phyloP scores from a whole-genome alignment of 2,888 invertebrate genomes.

The Andricus quercusramuli region DNA sequence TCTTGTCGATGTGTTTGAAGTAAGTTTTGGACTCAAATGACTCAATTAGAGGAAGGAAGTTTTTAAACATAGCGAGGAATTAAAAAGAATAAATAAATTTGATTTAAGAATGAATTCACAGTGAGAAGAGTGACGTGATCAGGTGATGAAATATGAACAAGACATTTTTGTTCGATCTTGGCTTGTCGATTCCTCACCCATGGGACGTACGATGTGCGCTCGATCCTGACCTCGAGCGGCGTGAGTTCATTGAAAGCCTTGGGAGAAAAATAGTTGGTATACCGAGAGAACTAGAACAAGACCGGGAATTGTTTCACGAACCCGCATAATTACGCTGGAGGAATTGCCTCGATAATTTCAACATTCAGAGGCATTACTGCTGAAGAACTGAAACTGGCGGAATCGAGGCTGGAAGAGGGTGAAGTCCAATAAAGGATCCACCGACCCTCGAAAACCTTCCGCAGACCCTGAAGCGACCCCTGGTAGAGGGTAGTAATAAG shows the following conservation, averaged over 20 bases:
- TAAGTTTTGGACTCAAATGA: neutral
- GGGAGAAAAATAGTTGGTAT: conserved; percentile 7
- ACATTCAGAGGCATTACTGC: neutral
- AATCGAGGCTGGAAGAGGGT: neutral
- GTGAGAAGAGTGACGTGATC: neutral
- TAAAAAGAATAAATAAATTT: neutral
- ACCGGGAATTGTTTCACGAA: conserved; percentile 17
- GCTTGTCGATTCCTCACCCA: no score
- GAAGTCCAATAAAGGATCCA: neutral
- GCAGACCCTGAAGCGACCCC: neutral
- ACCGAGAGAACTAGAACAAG: conserved; percentile 16
- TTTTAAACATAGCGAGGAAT: no score
- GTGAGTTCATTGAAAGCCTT: conserved; percentile 33
- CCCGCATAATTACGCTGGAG: conserved; percentile 16
- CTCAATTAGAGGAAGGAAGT: no score
- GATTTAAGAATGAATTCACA: neutral
- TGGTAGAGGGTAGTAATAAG: no score
- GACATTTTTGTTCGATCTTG: neutral
- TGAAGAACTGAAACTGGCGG: neutral
- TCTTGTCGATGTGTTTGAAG: neutral
- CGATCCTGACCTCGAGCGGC: conserved; percentile 37
- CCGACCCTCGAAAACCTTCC: conserved; percentile 2
- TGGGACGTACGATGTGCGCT: conserved; percentile 26
- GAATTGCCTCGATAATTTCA: conserved; percentile 6
- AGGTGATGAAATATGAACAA: conserved; percentile 1